Percentiles rank a stretch among this genome's conserved stretches.
Conservation (phyloP, 1,140 invertebrate genomes). For the Melanaphis sacchari region DNA sequence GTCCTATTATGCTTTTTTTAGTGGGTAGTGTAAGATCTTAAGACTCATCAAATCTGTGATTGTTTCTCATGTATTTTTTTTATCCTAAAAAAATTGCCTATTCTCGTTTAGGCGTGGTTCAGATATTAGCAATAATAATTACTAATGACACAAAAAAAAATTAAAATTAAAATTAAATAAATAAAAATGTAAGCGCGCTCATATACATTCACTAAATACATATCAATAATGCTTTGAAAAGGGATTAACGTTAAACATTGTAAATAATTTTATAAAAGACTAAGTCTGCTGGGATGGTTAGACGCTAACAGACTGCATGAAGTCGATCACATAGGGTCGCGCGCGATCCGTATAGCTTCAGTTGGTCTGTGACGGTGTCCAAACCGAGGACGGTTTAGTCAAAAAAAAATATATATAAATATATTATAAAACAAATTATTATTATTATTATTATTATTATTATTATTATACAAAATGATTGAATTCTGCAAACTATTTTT, state of each 20-base stretch:
- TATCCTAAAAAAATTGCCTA: slow-evolving; percentile 15
- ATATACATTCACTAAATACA: slow-evolving; percentile 55
- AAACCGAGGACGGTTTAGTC: background rate
- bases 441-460: slow-evolving; percentile 11
- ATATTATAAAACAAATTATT: slow-evolving; percentile 48
- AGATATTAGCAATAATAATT: slow-evolving; percentile 52
- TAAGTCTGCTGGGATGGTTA: background rate
- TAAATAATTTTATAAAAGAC: slow-evolving; percentile 36
- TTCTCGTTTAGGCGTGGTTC: slow-evolving; percentile 17
- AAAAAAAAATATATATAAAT: background rate
- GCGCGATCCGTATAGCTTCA: background rate
- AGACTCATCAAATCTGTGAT: slow-evolving; percentile 58
- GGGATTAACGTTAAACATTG: slow-evolving; percentile 48
- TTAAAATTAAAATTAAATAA: background rate
- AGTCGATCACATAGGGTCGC: background rate
- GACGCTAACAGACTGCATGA: background rate
- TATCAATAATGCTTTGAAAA: slow-evolving; percentile 55
- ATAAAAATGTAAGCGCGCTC: slow-evolving; percentile 53
- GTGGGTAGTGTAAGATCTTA: slow-evolving; percentile 54
- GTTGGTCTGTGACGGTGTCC: background rate
- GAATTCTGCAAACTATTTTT: slow-evolving; percentile 55
- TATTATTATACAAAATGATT: slow-evolving; percentile 25
- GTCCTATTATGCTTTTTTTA: slow-evolving; percentile 50
- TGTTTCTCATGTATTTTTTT: slow-evolving; percentile 52
- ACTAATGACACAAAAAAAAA: slow-evolving; percentile 27